These are phyloP conservation scores for Corythaixoides concolor DNA, from an alignment of 2,113 vertebrate genomes.

Conservation along the genomic window DNA sequence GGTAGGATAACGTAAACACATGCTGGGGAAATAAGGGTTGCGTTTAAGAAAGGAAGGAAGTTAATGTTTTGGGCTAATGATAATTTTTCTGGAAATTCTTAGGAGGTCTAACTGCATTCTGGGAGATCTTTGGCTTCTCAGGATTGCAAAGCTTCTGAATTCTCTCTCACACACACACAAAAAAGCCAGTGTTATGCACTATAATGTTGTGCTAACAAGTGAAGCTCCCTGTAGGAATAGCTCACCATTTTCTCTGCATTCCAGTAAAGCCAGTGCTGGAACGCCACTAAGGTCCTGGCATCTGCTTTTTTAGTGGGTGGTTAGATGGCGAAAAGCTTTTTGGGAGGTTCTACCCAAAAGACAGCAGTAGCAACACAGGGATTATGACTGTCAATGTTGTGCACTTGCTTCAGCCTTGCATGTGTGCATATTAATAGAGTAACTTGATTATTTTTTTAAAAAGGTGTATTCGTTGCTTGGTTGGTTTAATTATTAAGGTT, in stretches of 20 bases:
- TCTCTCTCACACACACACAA: not conserved
- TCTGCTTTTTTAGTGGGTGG: not conserved
- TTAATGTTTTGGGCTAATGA: not conserved
- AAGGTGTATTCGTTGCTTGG: fast-evolving
- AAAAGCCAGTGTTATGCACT: not conserved
- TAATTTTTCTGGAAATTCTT: not conserved
- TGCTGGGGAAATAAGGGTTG: not conserved
- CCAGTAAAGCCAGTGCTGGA: not conserved
- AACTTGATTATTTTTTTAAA: not conserved
- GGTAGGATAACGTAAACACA: not conserved
- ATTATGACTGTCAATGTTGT: not conserved
- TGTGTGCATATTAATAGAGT: not conserved
- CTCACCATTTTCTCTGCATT: not conserved
- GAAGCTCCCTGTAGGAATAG: not conserved
- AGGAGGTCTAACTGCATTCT: not conserved
- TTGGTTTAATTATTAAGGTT: not conserved
- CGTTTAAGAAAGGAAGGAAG: not conserved
- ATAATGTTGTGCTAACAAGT: not conserved
- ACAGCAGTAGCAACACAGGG: not conserved
- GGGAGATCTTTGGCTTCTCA: not conserved
- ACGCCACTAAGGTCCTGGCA: not conserved
- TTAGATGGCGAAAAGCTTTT: not conserved
- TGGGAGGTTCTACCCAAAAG: not conserved
- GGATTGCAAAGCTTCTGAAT: not conserved
- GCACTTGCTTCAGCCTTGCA: not conserved